These are phyloP conservation scores for Proisotoma minuta DNA, from an alignment of 2,888 invertebrate genomes.

Conservation along the genomic window DNA sequence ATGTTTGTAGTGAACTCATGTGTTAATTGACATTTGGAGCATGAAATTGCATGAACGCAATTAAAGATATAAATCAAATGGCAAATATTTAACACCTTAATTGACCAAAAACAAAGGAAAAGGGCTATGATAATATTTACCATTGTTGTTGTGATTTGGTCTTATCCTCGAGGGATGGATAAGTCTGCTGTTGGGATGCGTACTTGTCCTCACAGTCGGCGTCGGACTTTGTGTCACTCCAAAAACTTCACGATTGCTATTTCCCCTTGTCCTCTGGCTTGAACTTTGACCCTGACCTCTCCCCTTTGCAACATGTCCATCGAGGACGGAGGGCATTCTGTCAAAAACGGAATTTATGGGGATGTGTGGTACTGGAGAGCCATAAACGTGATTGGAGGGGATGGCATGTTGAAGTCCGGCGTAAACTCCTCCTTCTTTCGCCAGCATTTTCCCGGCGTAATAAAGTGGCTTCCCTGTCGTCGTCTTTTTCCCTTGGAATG, in stretches of 20 bases:
- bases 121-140: background rate
- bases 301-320: conserved; percentile 15
- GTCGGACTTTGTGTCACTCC: background rate
- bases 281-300: background rate
- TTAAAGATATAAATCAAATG: no score
- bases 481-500: conserved; percentile 14
- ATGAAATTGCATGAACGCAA: no score
- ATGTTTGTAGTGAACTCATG: no score
- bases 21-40: no score
- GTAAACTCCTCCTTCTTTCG: conserved; percentile 46
- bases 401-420: conserved; percentile 41
- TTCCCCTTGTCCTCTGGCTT: background rate
- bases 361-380: conserved; percentile 38
- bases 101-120: no score
- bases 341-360: conserved; percentile 41
- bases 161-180: conserved; percentile 13
- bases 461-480: conserved; percentile 45
- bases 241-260: background rate
- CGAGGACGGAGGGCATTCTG: conserved; percentile 30
- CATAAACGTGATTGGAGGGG: conserved; percentile 37
- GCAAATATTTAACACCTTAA: no score
- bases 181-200: conserved; percentile 1
- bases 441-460: conserved; percentile 41
- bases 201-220: background rate
- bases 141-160: background rate